Conservation (phyloP, 2,888 invertebrate species). For the Sesamia inferens region DNA sequence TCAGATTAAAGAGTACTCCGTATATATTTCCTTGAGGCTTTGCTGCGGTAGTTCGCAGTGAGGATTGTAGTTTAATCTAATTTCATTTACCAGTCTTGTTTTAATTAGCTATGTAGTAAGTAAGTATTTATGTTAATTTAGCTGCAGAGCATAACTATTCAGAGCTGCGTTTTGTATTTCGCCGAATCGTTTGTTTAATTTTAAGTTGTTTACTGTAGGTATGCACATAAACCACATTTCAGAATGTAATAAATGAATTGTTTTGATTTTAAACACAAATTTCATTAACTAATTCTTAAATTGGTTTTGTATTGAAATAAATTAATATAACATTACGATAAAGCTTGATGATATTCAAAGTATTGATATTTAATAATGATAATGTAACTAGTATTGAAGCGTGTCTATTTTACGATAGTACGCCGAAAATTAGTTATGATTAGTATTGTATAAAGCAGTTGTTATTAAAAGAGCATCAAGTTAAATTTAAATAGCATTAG, state of each 20-base stretch:
- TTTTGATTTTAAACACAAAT: slow-evolving; percentile 4
- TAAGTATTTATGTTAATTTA: slow-evolving; percentile 23
- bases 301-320: background rate
- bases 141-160: background rate
- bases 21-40: slow-evolving; percentile 55
- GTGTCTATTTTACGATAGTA: slow-evolving; percentile 61
- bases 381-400: background rate
- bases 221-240: slow-evolving; percentile 12
- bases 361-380: background rate
- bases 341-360: background rate
- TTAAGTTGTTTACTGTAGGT: slow-evolving; percentile 19
- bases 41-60: slow-evolving; percentile 48
- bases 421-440: slow-evolving; percentile 69
- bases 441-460: slow-evolving; percentile 71
- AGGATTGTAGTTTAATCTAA: slow-evolving; percentile 40
- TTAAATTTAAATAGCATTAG: slow-evolving; percentile 73
- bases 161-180: slow-evolving; percentile 8
- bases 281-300: background rate
- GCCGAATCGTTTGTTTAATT: slow-evolving; percentile 3
- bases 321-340: background rate
- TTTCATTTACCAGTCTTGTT: slow-evolving; percentile 43
- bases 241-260: slow-evolving; percentile 6
- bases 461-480: slow-evolving; percentile 73
- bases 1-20: slow-evolving; percentile 71
- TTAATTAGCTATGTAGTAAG: slow-evolving; percentile 41